Percentiles rank a stretch among this genome's conserved stretches.
These are phyloP conservation scores for Erynnis tages DNA, from an alignment of 2,888 invertebrate species.

Conservation along the genomic window DNA sequence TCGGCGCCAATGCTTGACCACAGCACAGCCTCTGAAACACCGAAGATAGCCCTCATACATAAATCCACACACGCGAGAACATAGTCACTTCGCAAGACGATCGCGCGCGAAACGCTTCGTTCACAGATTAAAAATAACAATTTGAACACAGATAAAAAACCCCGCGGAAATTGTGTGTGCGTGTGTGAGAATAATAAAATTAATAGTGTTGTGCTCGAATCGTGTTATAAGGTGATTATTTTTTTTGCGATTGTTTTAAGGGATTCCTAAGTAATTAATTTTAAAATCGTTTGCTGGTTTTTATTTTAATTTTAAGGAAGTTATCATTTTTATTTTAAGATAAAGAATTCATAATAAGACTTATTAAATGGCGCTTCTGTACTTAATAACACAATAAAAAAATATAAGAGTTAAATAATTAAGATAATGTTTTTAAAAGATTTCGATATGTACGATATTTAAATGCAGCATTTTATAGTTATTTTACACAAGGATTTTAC, in stretches of 20 bases:
- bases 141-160: neutral
- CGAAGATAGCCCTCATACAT: constrained; percentile 24
- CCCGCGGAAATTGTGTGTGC: constrained; percentile 9
- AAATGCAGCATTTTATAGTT: too few species aligned
- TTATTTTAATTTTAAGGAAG: too few species aligned
- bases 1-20: constrained; percentile 32
- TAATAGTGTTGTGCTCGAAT: neutral
- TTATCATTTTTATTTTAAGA: too few species aligned
- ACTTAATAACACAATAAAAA: too few species aligned
- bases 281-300: too few species aligned
- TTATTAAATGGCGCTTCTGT: too few species aligned
- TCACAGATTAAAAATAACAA: constrained; percentile 3
- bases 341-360: too few species aligned
- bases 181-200: constrained; percentile 1
- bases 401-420: too few species aligned
- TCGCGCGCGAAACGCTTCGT: constrained; percentile 39
- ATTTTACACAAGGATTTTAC: too few species aligned
- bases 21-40: constrained; percentile 31
- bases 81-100: constrained; percentile 38
- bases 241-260: neutral
- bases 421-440: too few species aligned
- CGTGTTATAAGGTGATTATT: constrained; percentile 1
- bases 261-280: too few species aligned
- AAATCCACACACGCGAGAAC: constrained; percentile 38
- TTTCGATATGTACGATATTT: too few species aligned